A percentile compares a stretch with the other conserved stretches of the same genome.
Conservation (phyloP, 2,888 invertebrate genomes). For the Caenorhabditis macrosperma region DNA sequence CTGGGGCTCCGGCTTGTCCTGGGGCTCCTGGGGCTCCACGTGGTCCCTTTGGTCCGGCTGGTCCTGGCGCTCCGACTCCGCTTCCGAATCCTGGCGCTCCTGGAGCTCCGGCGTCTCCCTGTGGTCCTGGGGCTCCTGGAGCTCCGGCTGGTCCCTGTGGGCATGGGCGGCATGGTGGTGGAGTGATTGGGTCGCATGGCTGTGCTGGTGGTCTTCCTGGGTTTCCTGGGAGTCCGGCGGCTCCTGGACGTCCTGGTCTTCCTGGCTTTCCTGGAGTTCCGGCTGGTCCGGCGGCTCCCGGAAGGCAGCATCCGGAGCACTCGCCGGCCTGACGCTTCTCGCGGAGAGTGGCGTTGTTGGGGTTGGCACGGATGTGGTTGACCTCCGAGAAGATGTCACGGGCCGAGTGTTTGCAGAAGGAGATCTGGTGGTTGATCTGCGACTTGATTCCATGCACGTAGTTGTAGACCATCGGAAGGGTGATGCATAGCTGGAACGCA, state of each 20-base stretch:
- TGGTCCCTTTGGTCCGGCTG: conserved; percentile 64
- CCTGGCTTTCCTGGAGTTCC: conserved; percentile 69
- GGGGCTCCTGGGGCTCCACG: conserved; percentile 62
- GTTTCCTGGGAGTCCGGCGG: conserved; percentile 70
- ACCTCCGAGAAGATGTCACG: conserved; percentile 67
- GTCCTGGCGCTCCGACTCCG: conserved; percentile 61
- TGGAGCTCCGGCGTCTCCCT: conserved; percentile 68
- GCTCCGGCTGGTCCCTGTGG: conserved; percentile 71
- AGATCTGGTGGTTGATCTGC: conserved; percentile 54
- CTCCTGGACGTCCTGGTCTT: conserved; percentile 65
- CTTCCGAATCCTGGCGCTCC: conserved; percentile 67
- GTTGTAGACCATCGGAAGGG: conserved; percentile 57
- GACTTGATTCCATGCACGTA: conserved; percentile 54
- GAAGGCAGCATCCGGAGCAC: conserved; percentile 75
- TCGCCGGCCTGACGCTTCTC: conserved; percentile 62
- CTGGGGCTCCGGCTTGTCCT: conserved; percentile 66
- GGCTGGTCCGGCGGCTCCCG: conserved; percentile 66
- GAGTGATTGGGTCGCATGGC: conserved; percentile 65
- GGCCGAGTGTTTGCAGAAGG: conserved; percentile 63
- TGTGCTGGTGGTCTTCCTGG: conserved; percentile 62
- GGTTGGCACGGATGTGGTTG: conserved; percentile 65
- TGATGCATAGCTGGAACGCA: conserved; percentile 49
- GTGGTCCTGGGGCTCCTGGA: conserved; percentile 68
- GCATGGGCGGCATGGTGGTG: conserved; percentile 69
- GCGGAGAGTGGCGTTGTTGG: conserved; percentile 58